phyloP scores from a whole-genome alignment of 2,797 vertebrate species.

The Syncerus caffer region DNA sequence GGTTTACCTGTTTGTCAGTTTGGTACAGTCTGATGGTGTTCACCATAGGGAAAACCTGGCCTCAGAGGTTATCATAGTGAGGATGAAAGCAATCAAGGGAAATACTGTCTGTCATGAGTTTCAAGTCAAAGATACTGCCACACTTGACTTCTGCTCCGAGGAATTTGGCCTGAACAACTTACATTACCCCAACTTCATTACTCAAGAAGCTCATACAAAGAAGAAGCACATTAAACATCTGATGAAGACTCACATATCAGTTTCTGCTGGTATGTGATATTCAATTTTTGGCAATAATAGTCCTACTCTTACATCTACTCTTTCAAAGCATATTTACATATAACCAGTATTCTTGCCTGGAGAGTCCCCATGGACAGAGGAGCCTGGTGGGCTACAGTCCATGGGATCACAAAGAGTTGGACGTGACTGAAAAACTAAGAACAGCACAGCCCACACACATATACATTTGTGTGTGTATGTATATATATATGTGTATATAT shows the following conservation, averaged over 20 bases:
- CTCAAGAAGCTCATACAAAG: neutral
- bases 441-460: neutral
- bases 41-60: neutral
- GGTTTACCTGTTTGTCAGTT: neutral
- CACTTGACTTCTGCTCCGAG: neutral
- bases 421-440: neutral
- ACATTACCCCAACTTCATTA: neutral
- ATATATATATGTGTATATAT: too few relatives aligned
- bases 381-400: neutral
- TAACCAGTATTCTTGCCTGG: neutral
- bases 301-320: neutral
- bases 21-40: neutral
- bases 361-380: neutral
- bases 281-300: neutral
- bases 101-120: neutral
- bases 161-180: neutral
- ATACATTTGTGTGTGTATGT: neutral
- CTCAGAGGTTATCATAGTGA: neutral
- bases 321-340: neutral
- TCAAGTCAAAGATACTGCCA: neutral
- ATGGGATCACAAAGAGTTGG: neutral
- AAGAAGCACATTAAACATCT: neutral
- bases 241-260: neutral
- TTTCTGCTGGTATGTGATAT: neutral
- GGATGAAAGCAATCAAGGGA: neutral